A percentile compares a stretch with the other conserved stretches of the same genome.
These are phyloP conservation scores for Nomada hirtipes DNA, from an alignment of 2,888 invertebrate genomes.

Conservation along the genomic window DNA sequence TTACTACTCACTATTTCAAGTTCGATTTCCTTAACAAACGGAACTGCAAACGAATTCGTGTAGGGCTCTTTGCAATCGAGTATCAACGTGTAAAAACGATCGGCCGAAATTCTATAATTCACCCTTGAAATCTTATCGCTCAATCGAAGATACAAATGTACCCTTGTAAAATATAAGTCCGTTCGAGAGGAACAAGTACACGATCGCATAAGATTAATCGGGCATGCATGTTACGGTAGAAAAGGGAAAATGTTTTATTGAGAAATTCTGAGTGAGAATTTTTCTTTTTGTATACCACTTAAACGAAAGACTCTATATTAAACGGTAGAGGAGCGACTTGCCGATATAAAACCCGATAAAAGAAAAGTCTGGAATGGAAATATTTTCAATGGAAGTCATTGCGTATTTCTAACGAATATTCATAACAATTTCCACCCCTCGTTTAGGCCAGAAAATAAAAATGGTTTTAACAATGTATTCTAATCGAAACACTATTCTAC, in stretches of 20 bases:
- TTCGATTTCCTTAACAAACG: neutral
- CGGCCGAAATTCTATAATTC: neutral
- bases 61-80: neutral
- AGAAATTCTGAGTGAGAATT: constrained; percentile 30
- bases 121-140: constrained; percentile 45
- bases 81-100: constrained; percentile 3
- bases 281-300: neutral
- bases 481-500: neutral
- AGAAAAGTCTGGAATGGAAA: constrained; percentile 15
- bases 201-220: constrained; percentile 18
- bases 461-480: neutral
- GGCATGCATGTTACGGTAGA: constrained; percentile 30
- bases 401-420: constrained; percentile 17
- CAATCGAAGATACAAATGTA: constrained; percentile 44
- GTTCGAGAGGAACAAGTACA: constrained; percentile 49
- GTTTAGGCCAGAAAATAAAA: constrained; percentile 4
- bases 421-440: neutral
- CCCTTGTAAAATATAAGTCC: constrained; percentile 62
- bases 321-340: neutral
- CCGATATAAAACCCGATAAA: neutral
- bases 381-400: constrained; percentile 18
- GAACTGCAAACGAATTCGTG: neutral
- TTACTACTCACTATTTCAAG: neutral
- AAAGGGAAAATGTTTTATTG: constrained; percentile 17
- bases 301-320: constrained; percentile 3